Percentiles rank a stretch among this genome's conserved stretches.
Evolutionary conservation across 2,888 invertebrate genomes (phyloP).

Genomic region (Philhelius pedissequus): DNA sequence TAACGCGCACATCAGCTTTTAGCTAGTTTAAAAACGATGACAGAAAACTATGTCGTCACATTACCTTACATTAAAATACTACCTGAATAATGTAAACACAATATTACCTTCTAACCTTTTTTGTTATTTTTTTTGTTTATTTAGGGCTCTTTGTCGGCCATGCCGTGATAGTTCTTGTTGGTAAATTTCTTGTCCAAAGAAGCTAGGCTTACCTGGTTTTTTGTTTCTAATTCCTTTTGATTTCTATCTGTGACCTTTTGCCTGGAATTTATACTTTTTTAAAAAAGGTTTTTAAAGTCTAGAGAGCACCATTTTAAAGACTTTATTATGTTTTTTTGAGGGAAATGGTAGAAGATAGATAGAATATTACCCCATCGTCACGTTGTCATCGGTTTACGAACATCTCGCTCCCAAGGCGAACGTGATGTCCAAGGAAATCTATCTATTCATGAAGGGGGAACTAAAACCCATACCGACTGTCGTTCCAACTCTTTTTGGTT

Average conservation of each 20-base stretch:
- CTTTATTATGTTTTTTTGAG: not conserved
- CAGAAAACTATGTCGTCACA: constrained; percentile 22
- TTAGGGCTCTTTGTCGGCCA: not conserved
- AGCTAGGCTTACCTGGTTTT: not conserved
- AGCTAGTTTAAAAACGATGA: not conserved
- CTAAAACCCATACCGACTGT: not conserved
- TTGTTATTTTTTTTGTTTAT: not conserved
- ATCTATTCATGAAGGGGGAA: not conserved
- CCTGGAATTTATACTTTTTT: not conserved
- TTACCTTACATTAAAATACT: not conserved
- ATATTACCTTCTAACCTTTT: not conserved
- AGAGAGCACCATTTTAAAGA: not conserved
- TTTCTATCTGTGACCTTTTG: not conserved
- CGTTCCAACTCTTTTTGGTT: not conserved
- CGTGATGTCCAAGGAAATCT: not conserved
- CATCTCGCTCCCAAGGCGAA: not conserved
- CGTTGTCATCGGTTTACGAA: not conserved
- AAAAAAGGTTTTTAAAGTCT: not conserved
- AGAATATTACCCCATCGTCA: not conserved
- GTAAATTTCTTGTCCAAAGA: not conserved
- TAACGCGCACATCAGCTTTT: constrained; percentile 2
- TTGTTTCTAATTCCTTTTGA: not conserved
- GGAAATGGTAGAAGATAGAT: not conserved
- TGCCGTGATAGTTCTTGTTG: not conserved
- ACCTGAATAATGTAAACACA: constrained; percentile 23